phyloP scores from a whole-genome alignment of 2,113 vertebrate species.

The Gobio gobio region DNA sequence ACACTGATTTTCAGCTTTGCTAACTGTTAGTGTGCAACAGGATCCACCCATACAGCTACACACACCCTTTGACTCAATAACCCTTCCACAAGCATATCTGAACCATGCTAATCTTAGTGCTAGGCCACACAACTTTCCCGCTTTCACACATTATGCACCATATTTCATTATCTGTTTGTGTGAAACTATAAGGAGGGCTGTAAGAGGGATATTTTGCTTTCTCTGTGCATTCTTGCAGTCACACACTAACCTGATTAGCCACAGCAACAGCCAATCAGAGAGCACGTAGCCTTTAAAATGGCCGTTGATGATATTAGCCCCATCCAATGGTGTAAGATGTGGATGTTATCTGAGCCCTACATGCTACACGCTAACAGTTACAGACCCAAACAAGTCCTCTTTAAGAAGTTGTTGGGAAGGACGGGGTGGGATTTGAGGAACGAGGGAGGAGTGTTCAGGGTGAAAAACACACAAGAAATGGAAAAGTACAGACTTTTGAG shows the following conservation, averaged over 20 bases:
- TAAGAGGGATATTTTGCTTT: background rate
- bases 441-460: slow-evolving; percentile 16
- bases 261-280: slow-evolving; percentile 46
- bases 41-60: background rate
- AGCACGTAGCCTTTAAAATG: slow-evolving; percentile 36
- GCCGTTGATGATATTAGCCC: slow-evolving; percentile 16
- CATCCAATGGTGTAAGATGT: slow-evolving; percentile 44
- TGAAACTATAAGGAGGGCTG: background rate
- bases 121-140: background rate
- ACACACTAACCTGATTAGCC: slow-evolving; percentile 7
- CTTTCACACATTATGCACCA: background rate
- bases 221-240: background rate
- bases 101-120: background rate
- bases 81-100: background rate
- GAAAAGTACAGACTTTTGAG: slow-evolving; percentile 70
- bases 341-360: slow-evolving; percentile 37
- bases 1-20: background rate
- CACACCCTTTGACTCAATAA: slow-evolving; percentile 31
- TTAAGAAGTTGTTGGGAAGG: slow-evolving; percentile 21
- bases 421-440: slow-evolving; percentile 26
- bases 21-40: background rate
- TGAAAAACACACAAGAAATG: slow-evolving; percentile 49
- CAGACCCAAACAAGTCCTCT: slow-evolving; percentile 43
- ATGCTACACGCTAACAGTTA: too few relatives aligned
- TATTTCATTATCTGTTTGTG: background rate